Conservation (phyloP, 2,113 vertebrate species). For the Oncorhynchus clarkii region DNA sequence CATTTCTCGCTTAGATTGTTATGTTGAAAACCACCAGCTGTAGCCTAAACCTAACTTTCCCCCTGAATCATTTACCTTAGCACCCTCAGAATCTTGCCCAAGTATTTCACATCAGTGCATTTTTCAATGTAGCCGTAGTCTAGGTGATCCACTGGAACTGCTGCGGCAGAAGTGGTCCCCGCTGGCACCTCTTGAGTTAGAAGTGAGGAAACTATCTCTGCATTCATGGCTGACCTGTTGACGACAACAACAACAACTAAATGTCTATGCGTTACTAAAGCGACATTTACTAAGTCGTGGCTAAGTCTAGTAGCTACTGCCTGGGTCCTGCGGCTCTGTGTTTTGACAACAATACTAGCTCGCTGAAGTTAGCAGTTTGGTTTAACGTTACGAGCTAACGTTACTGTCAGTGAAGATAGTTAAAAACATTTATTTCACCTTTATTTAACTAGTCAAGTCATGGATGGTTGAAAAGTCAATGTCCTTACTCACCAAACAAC, state of each 20-base stretch:
- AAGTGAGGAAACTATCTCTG: slow-evolving; percentile 61
- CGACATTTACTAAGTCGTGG: background rate
- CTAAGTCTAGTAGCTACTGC: background rate
- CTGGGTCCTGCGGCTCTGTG: too few relatives aligned
- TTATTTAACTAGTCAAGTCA: too few relatives aligned
- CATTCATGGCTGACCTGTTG: slow-evolving; percentile 71
- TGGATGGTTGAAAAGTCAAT: too few relatives aligned
- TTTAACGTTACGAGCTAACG: background rate
- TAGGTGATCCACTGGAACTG: slow-evolving; percentile 87
- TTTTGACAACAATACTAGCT: background rate
- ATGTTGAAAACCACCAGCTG: too few relatives aligned
- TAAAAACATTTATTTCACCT: too few relatives aligned
- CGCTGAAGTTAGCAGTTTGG: background rate
- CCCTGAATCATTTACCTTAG: slow-evolving; percentile 65
- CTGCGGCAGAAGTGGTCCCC: slow-evolving; percentile 27
- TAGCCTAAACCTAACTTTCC: too few relatives aligned
- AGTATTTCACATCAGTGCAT: slow-evolving; percentile 83
- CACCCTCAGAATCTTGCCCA: slow-evolving; percentile 84
- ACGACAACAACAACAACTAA: background rate
- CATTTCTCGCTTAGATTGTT: too few relatives aligned
- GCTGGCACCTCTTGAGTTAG: slow-evolving; percentile 72
- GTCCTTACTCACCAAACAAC: too few relatives aligned
- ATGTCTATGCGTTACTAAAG: background rate
- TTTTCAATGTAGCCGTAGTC: slow-evolving; percentile 90
- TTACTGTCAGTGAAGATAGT: too few relatives aligned